Percentiles rank a stretch among this genome's conserved stretches.
phyloP scores from a whole-genome alignment of 2,113 vertebrate genomes.

The Lamprotornis superbus region DNA sequence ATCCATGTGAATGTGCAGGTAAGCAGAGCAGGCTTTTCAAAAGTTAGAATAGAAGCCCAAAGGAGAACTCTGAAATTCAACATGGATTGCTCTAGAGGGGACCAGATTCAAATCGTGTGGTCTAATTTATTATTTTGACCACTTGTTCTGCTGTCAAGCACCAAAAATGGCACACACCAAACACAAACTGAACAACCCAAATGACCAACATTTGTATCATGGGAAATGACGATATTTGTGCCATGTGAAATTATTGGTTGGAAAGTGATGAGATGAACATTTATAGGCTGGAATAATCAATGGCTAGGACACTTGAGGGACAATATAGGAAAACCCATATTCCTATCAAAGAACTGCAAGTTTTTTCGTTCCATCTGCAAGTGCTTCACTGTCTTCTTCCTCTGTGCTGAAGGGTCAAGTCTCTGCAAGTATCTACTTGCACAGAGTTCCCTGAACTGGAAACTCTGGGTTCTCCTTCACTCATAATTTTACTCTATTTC shows the following conservation, averaged over 20 bases:
- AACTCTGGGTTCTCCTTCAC: background rate
- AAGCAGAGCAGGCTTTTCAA: background rate
- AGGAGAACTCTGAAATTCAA: background rate
- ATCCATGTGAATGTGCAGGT: background rate
- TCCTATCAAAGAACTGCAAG: background rate
- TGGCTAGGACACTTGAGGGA: background rate
- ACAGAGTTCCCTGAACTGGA: background rate
- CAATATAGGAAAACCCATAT: background rate
- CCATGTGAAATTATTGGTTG: background rate
- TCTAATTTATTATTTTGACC: background rate
- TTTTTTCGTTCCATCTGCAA: background rate
- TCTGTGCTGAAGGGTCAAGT: background rate
- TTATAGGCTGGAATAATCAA: background rate
- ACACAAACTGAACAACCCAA: background rate
- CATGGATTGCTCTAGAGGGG: background rate
- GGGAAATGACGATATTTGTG: background rate
- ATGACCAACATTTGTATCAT: background rate
- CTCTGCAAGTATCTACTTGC: background rate
- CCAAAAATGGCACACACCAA: background rate
- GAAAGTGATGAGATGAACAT: background rate
- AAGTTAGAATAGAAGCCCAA: background rate
- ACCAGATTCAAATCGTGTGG: background rate
- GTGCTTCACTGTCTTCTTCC: background rate
- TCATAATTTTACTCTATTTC: background rate
- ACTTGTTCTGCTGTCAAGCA: background rate